Conservation (phyloP, 2,797 vertebrate species). For the Ceryle rudis region DNA sequence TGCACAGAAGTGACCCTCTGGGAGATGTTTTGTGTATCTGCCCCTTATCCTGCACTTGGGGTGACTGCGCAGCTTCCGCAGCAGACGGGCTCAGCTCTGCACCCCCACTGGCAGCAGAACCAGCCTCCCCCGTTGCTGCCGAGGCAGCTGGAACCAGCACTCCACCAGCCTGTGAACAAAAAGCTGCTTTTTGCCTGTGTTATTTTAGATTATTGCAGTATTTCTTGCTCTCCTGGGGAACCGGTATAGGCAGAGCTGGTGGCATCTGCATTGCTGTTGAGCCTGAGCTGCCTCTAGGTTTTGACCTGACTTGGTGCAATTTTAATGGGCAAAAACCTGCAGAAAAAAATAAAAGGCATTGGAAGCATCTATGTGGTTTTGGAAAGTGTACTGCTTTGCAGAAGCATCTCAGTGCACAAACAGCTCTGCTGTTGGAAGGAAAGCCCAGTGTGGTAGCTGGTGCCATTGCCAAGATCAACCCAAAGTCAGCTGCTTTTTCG, state of each 20-base stretch:
- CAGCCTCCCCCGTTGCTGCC: accelerated
- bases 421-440: background rate
- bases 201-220: background rate
- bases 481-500: background rate
- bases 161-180: background rate
- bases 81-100: background rate
- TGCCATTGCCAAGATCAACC: background rate
- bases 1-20: accelerated
- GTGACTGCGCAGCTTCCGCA: accelerated
- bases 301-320: background rate
- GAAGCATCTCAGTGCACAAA: background rate
- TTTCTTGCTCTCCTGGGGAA: background rate
- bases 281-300: background rate
- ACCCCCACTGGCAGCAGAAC: background rate
- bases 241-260: accelerated
- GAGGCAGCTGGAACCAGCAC: background rate
- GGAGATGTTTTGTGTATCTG: background rate
- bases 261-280: background rate
- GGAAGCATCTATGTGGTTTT: background rate
- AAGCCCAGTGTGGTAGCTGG: background rate
- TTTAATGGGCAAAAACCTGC: background rate
- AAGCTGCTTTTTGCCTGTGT: background rate
- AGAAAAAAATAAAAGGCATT: background rate
- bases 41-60: accelerated
- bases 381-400: background rate